Percentiles rank a stretch among this genome's conserved stretches.
phyloP scores from a whole-genome alignment of 1,140 invertebrate genomes.

The Chrysopa pallens region DNA sequence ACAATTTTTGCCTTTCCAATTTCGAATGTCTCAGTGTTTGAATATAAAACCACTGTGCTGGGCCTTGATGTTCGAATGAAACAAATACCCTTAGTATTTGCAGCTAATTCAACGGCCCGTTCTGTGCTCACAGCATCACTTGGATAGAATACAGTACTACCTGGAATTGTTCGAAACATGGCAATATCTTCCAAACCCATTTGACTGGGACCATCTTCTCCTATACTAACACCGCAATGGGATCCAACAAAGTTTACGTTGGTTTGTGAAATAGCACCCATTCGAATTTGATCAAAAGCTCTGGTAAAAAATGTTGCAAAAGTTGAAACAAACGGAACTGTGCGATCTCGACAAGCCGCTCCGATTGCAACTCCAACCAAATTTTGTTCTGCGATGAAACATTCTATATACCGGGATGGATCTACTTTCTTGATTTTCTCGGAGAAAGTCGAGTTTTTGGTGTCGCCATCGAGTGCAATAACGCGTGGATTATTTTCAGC shows the following conservation, averaged over 20 bases:
- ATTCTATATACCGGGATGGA: slow-evolving; percentile 74
- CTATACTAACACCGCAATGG: slow-evolving; percentile 90
- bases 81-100: slow-evolving; percentile 88
- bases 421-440: slow-evolving; percentile 74
- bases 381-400: slow-evolving; percentile 98
- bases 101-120: slow-evolving; percentile 85
- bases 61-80: slow-evolving; percentile 93
- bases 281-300: slow-evolving; percentile 94
- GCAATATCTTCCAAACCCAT: slow-evolving; percentile 98
- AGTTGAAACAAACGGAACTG: slow-evolving; percentile 85
- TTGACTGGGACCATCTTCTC: slow-evolving; percentile 97
- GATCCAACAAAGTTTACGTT: slow-evolving; percentile 93
- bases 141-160: slow-evolving; percentile 92
- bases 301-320: slow-evolving; percentile 96
- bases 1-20: slow-evolving; percentile 70
- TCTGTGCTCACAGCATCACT: slow-evolving; percentile 89
- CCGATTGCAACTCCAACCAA: slow-evolving; percentile 92
- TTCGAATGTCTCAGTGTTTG: slow-evolving; percentile 68
- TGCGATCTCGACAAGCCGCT: slow-evolving; percentile 69
- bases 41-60: slow-evolving; percentile 73
- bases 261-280: slow-evolving; percentile 97
- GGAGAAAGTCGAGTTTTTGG: slow-evolving; percentile 96
- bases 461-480: slow-evolving; percentile 88
- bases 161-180: slow-evolving; percentile 85
- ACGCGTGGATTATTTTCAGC: slow-evolving; percentile 70